These are phyloP conservation scores for Enteromius fasciolatus DNA, from an alignment of 2,797 vertebrate species.

Conservation along the genomic window DNA sequence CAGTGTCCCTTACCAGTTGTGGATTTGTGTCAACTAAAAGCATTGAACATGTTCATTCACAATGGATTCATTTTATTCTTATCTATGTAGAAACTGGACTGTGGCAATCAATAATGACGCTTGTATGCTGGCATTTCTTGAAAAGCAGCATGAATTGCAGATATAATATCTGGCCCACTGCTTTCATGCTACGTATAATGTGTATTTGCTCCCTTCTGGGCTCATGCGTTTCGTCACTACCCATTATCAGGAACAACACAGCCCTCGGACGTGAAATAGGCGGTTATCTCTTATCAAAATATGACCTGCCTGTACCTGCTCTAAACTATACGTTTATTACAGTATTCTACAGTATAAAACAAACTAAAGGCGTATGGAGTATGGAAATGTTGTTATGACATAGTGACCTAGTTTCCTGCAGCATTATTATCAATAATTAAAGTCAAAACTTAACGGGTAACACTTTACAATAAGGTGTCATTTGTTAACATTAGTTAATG, in stretches of 20 bases:
- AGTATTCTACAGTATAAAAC: slow-evolving; percentile 1
- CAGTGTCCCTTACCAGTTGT: neutral
- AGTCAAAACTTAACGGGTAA: no score
- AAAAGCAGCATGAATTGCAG: slow-evolving; percentile 7
- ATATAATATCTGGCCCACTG: neutral
- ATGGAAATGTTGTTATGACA: neutral
- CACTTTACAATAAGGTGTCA: no score
- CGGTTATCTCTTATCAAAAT: neutral
- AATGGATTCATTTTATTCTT: neutral
- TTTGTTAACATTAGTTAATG: no score
- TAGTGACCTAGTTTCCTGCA: neutral
- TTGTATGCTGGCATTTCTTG: neutral
- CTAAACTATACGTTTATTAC: neutral
- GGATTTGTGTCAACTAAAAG: neutral
- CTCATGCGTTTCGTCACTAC: neutral
- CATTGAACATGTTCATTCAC: neutral
- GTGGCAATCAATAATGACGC: neutral
- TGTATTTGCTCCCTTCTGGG: neutral
- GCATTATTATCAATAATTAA: neutral
- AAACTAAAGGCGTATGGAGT: neutral
- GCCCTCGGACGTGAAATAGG: neutral
- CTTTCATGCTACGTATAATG: slow-evolving; percentile 1
- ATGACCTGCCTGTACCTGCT: slow-evolving; percentile 3
- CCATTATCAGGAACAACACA: neutral
- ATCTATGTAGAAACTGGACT: neutral